Conservation (phyloP, 2,888 invertebrate species). For the Apantesis nais region DNA sequence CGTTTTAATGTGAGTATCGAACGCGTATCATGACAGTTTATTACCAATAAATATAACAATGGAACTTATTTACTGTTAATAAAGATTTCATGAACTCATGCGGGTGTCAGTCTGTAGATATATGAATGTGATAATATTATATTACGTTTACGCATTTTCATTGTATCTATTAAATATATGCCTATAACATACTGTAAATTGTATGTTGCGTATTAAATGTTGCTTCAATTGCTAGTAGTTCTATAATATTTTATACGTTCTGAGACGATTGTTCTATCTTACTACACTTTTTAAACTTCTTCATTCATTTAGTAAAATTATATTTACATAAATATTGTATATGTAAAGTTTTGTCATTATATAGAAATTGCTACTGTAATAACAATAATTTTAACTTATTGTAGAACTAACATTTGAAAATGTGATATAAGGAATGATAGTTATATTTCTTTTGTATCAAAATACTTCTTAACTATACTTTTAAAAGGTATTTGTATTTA, state of each 20-base stretch:
- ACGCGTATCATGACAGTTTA: constrained; percentile 68
- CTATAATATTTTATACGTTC: background rate
- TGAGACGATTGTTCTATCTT: no score
- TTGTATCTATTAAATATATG: constrained; percentile 42
- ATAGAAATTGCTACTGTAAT: background rate
- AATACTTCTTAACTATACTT: no score
- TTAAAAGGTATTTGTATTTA: no score
- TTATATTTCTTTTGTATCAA: no score
- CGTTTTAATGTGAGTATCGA: constrained; percentile 70
- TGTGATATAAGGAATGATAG: background rate
- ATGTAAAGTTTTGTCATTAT: no score
- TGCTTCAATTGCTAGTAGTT: background rate
- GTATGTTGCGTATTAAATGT: background rate
- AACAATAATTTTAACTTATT: background rate
- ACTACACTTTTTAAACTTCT: no score
- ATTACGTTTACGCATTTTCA: constrained; percentile 32
- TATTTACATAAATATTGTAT: no score
- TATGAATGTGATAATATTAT: constrained; percentile 48
- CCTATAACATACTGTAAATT: constrained; percentile 19
- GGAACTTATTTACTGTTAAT: constrained; percentile 64
- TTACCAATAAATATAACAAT: constrained; percentile 72
- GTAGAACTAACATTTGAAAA: background rate
- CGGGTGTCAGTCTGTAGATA: constrained; percentile 61
- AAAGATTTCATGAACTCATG: constrained; percentile 66
- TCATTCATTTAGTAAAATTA: no score